Conservation (phyloP, 2,113 vertebrate species). For the Desmodus rotundus region DNA sequence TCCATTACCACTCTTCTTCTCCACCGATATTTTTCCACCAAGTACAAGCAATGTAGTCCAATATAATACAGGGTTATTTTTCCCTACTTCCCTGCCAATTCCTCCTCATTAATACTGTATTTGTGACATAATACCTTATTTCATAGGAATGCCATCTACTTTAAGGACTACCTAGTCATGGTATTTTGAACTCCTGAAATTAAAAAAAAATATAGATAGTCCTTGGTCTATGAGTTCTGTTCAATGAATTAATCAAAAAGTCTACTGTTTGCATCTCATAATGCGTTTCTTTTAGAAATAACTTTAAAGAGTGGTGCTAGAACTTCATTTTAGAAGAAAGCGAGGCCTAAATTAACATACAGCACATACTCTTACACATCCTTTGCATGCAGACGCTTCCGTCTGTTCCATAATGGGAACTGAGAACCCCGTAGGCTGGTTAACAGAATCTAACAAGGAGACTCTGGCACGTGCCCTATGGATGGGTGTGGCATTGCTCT, state of each 20-base stretch:
- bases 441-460: too few species aligned
- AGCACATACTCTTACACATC: neutral
- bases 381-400: neutral
- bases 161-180: neutral
- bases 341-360: neutral
- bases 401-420: neutral
- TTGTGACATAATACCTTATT: neutral
- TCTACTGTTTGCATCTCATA: neutral
- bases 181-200: neutral
- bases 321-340: neutral
- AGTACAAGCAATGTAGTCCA: neutral
- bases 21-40: neutral
- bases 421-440: neutral
- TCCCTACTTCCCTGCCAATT: neutral
- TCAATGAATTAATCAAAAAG: neutral
- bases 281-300: neutral
- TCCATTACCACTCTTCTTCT: neutral
- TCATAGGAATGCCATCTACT: neutral
- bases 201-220: neutral
- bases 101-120: neutral
- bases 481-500: rapidly evolving
- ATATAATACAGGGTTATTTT: neutral
- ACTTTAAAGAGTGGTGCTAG: neutral
- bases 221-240: neutral
- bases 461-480: rapidly evolving